Evolutionary conservation across 2,797 vertebrate species (phyloP).

Genomic region (Rhabdomys pumilio): DNA sequence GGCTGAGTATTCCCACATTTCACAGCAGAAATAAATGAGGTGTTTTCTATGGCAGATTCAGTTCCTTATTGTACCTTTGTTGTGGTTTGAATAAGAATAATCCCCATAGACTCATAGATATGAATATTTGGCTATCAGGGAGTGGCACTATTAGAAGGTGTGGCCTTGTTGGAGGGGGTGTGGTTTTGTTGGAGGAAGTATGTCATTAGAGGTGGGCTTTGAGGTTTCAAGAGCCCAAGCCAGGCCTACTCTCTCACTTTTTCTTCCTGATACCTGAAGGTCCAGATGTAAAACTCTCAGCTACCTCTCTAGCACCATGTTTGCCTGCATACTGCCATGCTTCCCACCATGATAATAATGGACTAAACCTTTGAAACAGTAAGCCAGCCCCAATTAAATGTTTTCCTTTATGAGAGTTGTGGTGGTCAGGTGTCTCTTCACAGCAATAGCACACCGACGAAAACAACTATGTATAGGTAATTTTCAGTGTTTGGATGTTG

Average conservation of each 20-base stretch:
- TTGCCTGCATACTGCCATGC: not conserved
- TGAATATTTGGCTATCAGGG: not conserved
- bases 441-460: not conserved
- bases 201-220: not conserved
- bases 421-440: not conserved
- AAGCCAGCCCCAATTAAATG: not conserved
- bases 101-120: not conserved
- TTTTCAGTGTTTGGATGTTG: conserved; percentile 31
- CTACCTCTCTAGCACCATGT: not conserved
- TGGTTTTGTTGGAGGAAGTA: not conserved
- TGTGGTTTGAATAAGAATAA: not conserved
- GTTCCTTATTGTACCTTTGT: not conserved
- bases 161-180: not conserved
- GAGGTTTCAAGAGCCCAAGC: not conserved
- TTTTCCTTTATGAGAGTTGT: not conserved
- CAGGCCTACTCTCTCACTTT: not conserved
- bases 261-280: not conserved
- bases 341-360: not conserved
- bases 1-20: conserved; percentile 42
- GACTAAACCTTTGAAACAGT: not conserved
- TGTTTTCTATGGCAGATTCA: conserved; percentile 9
- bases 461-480: not conserved
- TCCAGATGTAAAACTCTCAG: not conserved
- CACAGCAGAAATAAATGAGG: conserved; percentile 45
- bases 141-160: not conserved